Percentiles rank a stretch among this genome's conserved stretches.
phyloP scores from a whole-genome alignment of 37 sponge, comb jelly and placozoan genomes.

The Crambe crambe region DNA sequence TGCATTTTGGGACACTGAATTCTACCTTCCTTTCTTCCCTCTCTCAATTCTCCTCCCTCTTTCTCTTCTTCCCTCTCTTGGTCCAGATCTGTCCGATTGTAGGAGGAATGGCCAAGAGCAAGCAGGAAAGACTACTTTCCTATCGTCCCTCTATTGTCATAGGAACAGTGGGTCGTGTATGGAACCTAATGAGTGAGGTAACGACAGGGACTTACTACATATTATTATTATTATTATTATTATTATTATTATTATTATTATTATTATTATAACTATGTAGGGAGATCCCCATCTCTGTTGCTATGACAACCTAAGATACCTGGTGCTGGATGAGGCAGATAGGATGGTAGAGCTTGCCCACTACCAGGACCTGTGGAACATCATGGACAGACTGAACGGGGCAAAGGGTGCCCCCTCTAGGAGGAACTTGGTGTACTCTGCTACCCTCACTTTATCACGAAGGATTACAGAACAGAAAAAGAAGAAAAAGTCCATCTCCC shows the following conservation, averaged over 20 bases:
- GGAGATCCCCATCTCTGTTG: conserved; percentile 37
- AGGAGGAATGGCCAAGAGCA: conserved; percentile 90
- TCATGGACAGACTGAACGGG: conserved; percentile 59
- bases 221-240: not conserved
- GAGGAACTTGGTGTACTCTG: conserved; percentile 93
- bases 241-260: not conserved
- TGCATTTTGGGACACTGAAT: too few relatives aligned
- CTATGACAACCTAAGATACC: conserved; percentile 42
- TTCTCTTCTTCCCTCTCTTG: not conserved
- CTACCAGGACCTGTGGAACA: conserved; percentile 78
- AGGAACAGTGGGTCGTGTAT: conserved; percentile 94
- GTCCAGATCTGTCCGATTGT: conserved; percentile 84
- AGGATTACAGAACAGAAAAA: conserved; percentile 39
- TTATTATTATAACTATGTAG: conserved; percentile 20
- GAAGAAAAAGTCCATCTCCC: conserved; percentile 34
- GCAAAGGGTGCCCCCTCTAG: conserved; percentile 1
- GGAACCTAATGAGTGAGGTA: conserved; percentile 88
- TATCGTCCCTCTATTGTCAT: conserved; percentile 87
- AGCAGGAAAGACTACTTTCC: conserved; percentile 88
- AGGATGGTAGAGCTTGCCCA: conserved; percentile 97
- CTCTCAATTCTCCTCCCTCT: not conserved
- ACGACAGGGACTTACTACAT: not conserved
- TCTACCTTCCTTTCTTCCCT: not conserved
- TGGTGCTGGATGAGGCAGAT: conserved; percentile 98
- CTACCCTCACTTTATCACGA: conserved; percentile 86